A percentile compares a stretch with the other conserved stretches of the same genome.
These are phyloP conservation scores for Podargus strigoides DNA, from an alignment of 2,797 vertebrate species.

Conservation along the genomic window DNA sequence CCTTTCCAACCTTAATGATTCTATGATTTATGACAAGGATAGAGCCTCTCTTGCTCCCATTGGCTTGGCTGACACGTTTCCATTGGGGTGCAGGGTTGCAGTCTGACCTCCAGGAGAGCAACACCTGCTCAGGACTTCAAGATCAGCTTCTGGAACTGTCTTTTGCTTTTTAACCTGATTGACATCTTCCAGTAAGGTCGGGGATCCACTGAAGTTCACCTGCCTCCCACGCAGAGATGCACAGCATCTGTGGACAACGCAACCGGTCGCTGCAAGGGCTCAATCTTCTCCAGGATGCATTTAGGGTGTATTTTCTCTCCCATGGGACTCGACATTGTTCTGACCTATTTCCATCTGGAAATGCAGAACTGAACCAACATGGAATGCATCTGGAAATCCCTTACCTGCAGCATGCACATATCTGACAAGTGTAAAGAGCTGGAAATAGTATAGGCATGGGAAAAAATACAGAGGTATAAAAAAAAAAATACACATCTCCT, in stretches of 20 bases:
- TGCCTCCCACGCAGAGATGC: background rate
- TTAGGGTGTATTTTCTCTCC: background rate
- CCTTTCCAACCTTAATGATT: too few relatives aligned
- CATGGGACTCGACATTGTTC: background rate
- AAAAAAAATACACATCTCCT: background rate
- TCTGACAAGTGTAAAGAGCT: background rate
- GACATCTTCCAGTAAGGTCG: background rate
- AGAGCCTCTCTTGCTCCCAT: fast-evolving
- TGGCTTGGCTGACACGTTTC: background rate
- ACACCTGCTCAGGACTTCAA: background rate
- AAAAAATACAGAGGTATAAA: background rate
- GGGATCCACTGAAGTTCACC: background rate
- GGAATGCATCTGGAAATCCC: background rate
- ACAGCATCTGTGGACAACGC: background rate
- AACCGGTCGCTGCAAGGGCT: background rate
- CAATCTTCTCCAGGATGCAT: background rate
- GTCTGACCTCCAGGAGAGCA: background rate
- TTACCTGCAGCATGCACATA: background rate
- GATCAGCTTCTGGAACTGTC: background rate
- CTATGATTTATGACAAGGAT: background rate
- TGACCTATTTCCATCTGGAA: background rate
- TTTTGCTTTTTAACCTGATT: background rate
- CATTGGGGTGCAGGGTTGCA: background rate
- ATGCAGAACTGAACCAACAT: background rate
- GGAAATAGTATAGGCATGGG: background rate